These are phyloP conservation scores for Argyra leucocephala DNA, from an alignment of 2,888 invertebrate species.

Conservation along the genomic window DNA sequence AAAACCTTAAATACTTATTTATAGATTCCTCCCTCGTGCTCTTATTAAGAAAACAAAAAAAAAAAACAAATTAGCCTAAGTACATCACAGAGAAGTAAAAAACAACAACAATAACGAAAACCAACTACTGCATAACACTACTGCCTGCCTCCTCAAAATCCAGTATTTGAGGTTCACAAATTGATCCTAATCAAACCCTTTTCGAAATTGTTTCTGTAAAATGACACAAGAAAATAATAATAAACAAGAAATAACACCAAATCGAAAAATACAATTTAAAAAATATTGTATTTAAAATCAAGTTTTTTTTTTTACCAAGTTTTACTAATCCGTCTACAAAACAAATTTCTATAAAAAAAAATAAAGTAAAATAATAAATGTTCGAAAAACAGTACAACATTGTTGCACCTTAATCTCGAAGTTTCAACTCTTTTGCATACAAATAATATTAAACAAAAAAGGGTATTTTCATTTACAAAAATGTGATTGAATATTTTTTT, in stretches of 20 bases:
- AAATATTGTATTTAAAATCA: no score
- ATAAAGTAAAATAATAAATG: no score
- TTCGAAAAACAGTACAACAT: no score
- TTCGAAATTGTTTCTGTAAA: neutral
- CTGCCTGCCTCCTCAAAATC: neutral
- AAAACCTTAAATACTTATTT: neutral
- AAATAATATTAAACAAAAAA: no score
- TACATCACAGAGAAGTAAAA: neutral
- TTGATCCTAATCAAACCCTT: conserved; percentile 6
- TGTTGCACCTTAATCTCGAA: neutral
- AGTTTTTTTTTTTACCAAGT: neutral
- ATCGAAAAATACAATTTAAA: no score
- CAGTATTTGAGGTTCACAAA: neutral
- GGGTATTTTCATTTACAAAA: no score
- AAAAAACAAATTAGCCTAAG: neutral
- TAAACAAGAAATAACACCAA: no score
- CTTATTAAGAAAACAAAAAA: neutral
- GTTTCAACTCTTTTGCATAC: no score
- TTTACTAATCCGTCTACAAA: neutral
- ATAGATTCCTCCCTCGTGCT: conserved; percentile 1
- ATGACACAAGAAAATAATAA: no score
- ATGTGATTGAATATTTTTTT: no score
- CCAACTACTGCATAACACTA: neutral
- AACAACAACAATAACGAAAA: neutral
- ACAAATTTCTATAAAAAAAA: no score